These are phyloP conservation scores for Rhynchophorus ferrugineus DNA, from an alignment of 1,140 invertebrate genomes.

Conservation along the genomic window DNA sequence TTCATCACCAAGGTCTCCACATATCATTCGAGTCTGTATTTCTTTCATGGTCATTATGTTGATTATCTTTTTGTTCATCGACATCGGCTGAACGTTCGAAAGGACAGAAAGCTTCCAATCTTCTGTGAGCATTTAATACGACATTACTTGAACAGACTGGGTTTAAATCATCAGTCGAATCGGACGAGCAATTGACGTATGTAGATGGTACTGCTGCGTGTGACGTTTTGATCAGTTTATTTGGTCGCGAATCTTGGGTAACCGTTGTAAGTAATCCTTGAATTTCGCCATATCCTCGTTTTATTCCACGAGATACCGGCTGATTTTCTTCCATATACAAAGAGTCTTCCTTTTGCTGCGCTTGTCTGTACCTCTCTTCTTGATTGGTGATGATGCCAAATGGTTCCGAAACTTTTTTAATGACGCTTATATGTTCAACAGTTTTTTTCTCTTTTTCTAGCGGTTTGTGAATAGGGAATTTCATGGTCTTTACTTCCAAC, in stretches of 20 bases:
- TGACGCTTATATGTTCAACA: constrained; percentile 18
- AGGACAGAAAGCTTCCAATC: background rate
- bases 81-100: background rate
- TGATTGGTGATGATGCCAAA: constrained; percentile 39
- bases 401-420: constrained; percentile 31
- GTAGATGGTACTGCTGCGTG: constrained; percentile 12
- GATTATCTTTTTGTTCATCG: background rate
- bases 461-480: constrained; percentile 31
- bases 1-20: constrained; percentile 34
- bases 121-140: background rate
- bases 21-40: constrained; percentile 26
- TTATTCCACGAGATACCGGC: constrained; percentile 20
- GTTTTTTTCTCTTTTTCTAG: constrained; percentile 18
- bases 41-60: background rate
- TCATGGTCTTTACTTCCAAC: constrained; percentile 31
- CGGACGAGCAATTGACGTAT: background rate
- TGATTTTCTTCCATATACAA: constrained; percentile 33
- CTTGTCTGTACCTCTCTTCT: constrained; percentile 34
- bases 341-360: constrained; percentile 32
- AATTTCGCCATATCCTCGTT: constrained; percentile 25
- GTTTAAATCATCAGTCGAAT: background rate
- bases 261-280: constrained; percentile 17
- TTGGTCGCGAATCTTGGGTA: constrained; percentile 6
- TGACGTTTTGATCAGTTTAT: constrained; percentile 12
- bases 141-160: background rate